Conservation (phyloP, 2,888 invertebrate species). For the Luperina nickerlii region DNA sequence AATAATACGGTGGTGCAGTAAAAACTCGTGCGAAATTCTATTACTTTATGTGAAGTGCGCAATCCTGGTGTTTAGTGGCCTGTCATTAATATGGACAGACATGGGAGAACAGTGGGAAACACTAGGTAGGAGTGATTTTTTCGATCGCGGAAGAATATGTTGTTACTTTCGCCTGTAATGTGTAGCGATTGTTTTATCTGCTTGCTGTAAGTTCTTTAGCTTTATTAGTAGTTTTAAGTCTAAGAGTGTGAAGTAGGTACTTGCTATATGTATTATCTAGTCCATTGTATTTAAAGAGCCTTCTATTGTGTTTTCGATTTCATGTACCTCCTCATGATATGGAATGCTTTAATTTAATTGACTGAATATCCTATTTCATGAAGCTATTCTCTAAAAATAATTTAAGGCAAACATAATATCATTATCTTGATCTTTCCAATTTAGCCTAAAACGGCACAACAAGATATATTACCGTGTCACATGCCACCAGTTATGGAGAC, state of each 20-base stretch:
- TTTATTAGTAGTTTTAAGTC: neutral
- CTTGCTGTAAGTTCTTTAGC: neutral
- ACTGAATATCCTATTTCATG: neutral
- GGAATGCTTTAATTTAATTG: neutral
- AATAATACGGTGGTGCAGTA: slow-evolving; percentile 47
- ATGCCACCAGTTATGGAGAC: slow-evolving; percentile 9
- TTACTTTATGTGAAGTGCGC: slow-evolving; percentile 47
- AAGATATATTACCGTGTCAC: neutral
- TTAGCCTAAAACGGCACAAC: neutral
- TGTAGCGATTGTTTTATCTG: slow-evolving; percentile 7
- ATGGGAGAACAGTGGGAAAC: slow-evolving; percentile 58
- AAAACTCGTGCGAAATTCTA: slow-evolving; percentile 65
- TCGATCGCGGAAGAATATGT: slow-evolving; percentile 45
- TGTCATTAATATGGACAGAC: slow-evolving; percentile 54
- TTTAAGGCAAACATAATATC: neutral
- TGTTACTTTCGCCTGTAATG: slow-evolving; percentile 15
- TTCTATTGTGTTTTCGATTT: neutral
- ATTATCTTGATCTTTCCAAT: slow-evolving; percentile 18
- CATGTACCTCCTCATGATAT: neutral
- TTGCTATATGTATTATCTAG: neutral
- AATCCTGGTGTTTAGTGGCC: slow-evolving; percentile 49
- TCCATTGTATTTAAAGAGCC: neutral
- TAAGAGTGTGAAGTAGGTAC: neutral
- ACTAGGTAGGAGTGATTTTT: slow-evolving; percentile 13
- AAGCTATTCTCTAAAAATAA: neutral